phyloP scores from a whole-genome alignment of 2,113 vertebrate genomes.

The Camarhynchus parvulus region DNA sequence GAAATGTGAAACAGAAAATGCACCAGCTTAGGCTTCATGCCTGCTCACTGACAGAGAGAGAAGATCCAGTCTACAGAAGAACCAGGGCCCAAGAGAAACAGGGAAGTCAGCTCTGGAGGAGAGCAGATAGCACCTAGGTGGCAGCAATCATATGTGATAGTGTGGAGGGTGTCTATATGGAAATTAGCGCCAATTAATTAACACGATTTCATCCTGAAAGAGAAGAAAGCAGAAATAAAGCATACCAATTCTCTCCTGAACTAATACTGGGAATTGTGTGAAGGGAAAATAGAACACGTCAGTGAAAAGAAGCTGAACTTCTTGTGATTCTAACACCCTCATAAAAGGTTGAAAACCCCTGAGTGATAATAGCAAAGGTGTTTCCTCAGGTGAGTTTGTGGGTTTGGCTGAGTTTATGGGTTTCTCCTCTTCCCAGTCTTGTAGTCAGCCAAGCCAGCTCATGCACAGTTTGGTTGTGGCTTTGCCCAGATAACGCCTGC shows the following conservation, averaged over 20 bases:
- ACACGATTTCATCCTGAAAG: neutral
- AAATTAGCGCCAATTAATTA: neutral
- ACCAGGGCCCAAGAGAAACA: neutral
- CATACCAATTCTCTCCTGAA: neutral
- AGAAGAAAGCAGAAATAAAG: neutral
- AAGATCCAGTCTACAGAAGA: neutral
- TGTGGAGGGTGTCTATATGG: neutral
- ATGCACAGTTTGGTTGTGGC: rapidly evolving
- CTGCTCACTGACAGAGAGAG: neutral
- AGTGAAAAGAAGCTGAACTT: neutral
- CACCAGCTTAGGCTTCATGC: neutral
- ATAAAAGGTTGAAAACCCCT: neutral
- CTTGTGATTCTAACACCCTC: neutral
- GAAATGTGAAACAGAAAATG: neutral
- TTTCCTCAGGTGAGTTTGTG: neutral
- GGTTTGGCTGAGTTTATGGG: neutral
- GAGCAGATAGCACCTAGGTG: neutral
- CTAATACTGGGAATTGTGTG: neutral
- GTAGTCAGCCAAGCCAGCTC: neutral
- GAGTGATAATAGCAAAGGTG: neutral
- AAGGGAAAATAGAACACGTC: neutral
- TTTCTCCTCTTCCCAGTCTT: neutral
- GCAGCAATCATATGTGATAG: neutral
- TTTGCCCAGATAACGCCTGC: neutral
- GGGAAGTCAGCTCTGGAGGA: neutral